These are phyloP conservation scores for Drosophila borealis DNA, from an alignment of 2,888 invertebrate genomes.

Conservation along the genomic window DNA sequence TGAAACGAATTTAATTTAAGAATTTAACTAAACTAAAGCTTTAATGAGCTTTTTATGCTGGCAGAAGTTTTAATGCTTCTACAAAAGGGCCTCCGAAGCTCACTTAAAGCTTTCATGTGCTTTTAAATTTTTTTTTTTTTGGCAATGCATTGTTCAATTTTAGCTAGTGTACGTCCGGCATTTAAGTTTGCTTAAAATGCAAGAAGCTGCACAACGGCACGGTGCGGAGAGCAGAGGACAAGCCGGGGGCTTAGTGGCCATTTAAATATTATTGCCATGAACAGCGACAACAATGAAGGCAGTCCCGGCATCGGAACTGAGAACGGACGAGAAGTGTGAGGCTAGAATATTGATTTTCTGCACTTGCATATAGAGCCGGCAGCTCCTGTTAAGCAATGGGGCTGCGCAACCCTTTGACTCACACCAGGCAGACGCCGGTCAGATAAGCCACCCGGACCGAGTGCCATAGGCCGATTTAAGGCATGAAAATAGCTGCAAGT, in stretches of 20 bases:
- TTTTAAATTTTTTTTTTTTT: neutral
- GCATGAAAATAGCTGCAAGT: constrained; percentile 70
- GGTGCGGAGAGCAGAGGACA: neutral
- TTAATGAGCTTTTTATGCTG: neutral
- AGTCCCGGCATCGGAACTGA: constrained; percentile 17
- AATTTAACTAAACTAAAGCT: neutral
- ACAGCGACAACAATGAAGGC: constrained; percentile 62
- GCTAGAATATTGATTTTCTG: constrained; percentile 50
- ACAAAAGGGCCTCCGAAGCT: too few species aligned
- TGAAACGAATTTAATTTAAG: neutral
- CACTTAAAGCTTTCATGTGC: neutral
- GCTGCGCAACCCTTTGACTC: constrained; percentile 47
- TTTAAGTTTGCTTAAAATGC: constrained; percentile 8
- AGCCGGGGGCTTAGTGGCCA: constrained; percentile 40
- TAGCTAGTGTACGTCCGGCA: constrained; percentile 4
- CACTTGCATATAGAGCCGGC: constrained; percentile 33
- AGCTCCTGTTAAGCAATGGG: constrained; percentile 28
- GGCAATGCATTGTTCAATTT: neutral
- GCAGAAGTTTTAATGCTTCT: too few species aligned
- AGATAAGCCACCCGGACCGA: constrained; percentile 48
- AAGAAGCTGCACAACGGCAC: constrained; percentile 60
- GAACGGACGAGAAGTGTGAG: neutral
- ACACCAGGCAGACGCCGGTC: constrained; percentile 5
- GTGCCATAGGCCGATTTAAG: constrained; percentile 73
- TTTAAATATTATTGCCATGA: constrained; percentile 76